These are phyloP conservation scores for Ceratina calcarata DNA, from an alignment of 1,140 invertebrate genomes.

Conservation along the genomic window DNA sequence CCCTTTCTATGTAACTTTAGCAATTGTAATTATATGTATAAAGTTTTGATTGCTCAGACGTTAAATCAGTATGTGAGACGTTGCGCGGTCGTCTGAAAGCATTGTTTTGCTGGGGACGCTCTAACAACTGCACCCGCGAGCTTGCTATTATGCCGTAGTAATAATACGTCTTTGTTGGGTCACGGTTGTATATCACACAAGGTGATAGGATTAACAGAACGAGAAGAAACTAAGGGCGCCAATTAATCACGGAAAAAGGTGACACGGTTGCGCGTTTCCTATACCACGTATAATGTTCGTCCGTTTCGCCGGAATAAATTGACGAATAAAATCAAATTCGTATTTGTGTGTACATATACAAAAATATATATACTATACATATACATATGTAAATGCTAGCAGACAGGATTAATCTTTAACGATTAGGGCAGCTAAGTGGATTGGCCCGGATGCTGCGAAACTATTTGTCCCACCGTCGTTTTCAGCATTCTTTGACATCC, in stretches of 20 bases:
- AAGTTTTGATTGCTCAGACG: too few species aligned
- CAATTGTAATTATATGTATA: too few species aligned
- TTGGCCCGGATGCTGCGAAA: too few species aligned
- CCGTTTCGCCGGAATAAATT: not conserved
- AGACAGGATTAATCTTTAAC: not conserved
- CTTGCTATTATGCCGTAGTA: slow-evolving; percentile 1
- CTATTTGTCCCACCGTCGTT: not conserved
- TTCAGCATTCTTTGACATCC: not conserved
- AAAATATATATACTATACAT: not conserved
- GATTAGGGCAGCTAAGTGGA: not conserved
- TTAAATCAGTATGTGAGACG: too few species aligned
- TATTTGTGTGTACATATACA: too few species aligned
- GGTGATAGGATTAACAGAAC: not conserved
- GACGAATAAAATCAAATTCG: not conserved
- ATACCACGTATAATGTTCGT: not conserved
- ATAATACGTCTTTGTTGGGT: slow-evolving; percentile 17
- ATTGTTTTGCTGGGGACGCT: slow-evolving; percentile 8
- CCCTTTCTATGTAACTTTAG: too few species aligned
- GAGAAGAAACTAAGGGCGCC: not conserved
- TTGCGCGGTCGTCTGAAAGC: not conserved
- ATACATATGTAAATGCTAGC: too few species aligned
- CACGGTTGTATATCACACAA: not conserved
- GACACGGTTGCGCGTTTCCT: not conserved
- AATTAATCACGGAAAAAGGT: not conserved
- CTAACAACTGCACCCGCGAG: slow-evolving; percentile 5